Percentiles rank a stretch among this genome's conserved stretches.
phyloP scores from a whole-genome alignment of 2,797 vertebrate species.

The Hirundo rustica region DNA sequence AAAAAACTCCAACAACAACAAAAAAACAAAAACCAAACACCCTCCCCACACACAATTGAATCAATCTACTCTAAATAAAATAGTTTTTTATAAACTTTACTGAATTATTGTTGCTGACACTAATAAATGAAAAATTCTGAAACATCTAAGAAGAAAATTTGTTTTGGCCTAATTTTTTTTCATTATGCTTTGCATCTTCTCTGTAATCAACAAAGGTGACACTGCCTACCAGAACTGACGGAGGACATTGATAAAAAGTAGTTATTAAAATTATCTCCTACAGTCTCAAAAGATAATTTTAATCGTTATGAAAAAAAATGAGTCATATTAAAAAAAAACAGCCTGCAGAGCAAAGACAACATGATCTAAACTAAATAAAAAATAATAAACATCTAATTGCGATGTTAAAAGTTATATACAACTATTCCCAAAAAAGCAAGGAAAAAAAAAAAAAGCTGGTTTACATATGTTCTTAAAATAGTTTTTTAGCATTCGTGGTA shows the following conservation, averaged over 20 bases:
- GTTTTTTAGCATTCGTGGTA: not conserved
- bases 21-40: not conserved
- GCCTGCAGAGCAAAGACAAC: not conserved
- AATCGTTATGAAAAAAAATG: not conserved
- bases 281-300: not conserved
- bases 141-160: not conserved
- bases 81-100: not conserved
- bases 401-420: not conserved
- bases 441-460: rapidly evolving
- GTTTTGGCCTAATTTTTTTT: not conserved
- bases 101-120: not conserved
- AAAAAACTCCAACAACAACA: rapidly evolving
- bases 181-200: not conserved
- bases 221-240: not conserved
- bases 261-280: not conserved
- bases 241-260: not conserved
- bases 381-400: not conserved
- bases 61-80: not conserved
- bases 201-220: not conserved
- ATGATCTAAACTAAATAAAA: not conserved
- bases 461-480: not conserved
- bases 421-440: not conserved
- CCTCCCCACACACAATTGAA: rapidly evolving
- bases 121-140: not conserved
- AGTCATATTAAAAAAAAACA: not conserved